Conservation (phyloP, 2,888 invertebrate genomes). For the Clostera curtula region DNA sequence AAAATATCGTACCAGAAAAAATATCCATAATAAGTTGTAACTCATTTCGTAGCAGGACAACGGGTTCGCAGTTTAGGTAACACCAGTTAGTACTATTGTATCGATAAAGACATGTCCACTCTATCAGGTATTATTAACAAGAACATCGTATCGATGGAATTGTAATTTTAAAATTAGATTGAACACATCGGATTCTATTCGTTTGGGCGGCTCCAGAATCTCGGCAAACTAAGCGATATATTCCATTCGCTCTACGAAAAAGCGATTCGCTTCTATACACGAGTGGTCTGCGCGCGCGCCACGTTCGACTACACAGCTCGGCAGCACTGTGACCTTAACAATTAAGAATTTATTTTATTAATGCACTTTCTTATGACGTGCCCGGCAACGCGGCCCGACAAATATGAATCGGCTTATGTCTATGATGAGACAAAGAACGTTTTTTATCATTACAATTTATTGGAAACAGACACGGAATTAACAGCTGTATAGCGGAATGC, state of each 20-base stretch:
- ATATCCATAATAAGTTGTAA: conserved; percentile 56
- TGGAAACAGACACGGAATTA: conserved; percentile 4
- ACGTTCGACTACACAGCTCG: conserved; percentile 55
- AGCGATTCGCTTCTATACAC: conserved; percentile 69
- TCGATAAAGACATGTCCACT: conserved; percentile 69
- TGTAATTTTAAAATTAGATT: conserved; percentile 16
- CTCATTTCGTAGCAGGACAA: conserved; percentile 56
- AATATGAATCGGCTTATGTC: conserved; percentile 22
- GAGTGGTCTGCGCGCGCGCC: conserved; percentile 66
- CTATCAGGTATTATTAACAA: conserved; percentile 46
- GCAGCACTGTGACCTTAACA: conserved; percentile 64
- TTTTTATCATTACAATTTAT: conserved; percentile 10
- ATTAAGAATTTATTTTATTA: conserved; percentile 70
- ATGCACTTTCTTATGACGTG: conserved; percentile 69
- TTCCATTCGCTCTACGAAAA: conserved; percentile 48
- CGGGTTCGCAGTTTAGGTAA: conserved; percentile 32
- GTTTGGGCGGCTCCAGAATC: conserved; percentile 35
- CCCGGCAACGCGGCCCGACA: conserved; percentile 26
- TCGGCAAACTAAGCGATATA: conserved; percentile 59
- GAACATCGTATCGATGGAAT: conserved; percentile 39
- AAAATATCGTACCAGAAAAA: conserved; percentile 49
- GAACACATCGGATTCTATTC: conserved; percentile 17
- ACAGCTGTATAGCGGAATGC: conserved; percentile 4
- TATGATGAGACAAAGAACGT: conserved; percentile 36
- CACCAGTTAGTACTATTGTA: conserved; percentile 55